These are phyloP conservation scores for Nymphalis c-album DNA, from an alignment of 2,888 invertebrate species.

Conservation along the genomic window DNA sequence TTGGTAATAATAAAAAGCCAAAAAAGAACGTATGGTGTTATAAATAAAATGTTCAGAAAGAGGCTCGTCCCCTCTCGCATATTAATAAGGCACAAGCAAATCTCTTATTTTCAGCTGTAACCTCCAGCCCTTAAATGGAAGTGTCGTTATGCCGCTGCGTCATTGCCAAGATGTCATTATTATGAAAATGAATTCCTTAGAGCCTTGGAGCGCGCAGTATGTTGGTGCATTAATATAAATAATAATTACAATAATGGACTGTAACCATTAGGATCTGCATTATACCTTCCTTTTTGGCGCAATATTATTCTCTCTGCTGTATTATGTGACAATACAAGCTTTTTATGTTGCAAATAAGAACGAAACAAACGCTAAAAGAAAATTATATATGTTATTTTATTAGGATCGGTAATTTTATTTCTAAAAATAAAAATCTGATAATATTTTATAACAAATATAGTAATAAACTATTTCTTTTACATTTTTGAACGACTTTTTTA, in stretches of 20 bases:
- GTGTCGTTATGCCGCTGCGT: conserved; percentile 16
- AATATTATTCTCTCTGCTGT: not conserved
- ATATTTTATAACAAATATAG: not conserved
- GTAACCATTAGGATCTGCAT: conserved; percentile 14
- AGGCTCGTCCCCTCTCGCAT: conserved; percentile 16
- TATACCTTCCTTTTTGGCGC: not conserved
- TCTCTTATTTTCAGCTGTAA: conserved; percentile 13
- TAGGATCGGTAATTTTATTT: no score
- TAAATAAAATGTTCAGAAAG: not conserved
- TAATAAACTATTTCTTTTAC: not conserved
- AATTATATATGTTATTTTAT: no score
- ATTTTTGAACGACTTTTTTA: not conserved
- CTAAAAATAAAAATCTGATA: no score
- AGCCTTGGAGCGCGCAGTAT: not conserved
- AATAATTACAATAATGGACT: conserved; percentile 26
- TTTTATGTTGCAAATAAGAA: no score
- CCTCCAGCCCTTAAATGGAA: conserved; percentile 17
- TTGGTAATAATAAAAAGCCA: no score
- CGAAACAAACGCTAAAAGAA: no score
- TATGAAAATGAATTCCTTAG: conserved; percentile 29
- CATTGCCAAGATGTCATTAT: conserved; percentile 24
- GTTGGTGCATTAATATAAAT: conserved; percentile 23
- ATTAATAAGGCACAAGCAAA: conserved; percentile 25
- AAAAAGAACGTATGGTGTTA: no score
- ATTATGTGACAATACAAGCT: not conserved